phyloP scores from a whole-genome alignment of 2,888 invertebrate genomes.

The Drosophila conformis region DNA sequence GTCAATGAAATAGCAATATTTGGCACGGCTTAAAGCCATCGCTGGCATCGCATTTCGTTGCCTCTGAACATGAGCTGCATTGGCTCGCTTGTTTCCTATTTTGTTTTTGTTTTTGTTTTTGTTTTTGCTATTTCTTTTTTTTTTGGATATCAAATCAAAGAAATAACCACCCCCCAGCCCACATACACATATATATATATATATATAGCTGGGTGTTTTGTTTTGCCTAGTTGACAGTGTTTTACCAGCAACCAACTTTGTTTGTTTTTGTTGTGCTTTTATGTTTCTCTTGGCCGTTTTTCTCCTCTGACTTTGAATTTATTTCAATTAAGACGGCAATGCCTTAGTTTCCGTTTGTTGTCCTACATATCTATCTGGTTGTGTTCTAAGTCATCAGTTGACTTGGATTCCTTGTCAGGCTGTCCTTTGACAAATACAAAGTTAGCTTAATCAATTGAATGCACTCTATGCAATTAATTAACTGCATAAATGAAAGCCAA shows the following conservation, averaged over 20 bases:
- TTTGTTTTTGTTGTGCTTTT: conserved; percentile 21
- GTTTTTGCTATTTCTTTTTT: background rate
- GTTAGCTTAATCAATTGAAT: conserved; percentile 6
- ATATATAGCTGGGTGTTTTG: conserved; percentile 7
- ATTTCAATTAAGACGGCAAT: conserved; percentile 55
- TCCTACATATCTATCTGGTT: background rate
- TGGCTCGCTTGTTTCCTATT: conserved; percentile 15
- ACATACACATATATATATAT: background rate
- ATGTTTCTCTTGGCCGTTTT: conserved; percentile 28
- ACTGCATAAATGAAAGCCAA: background rate
- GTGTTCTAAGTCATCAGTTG: background rate
- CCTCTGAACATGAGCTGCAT: conserved; percentile 42
- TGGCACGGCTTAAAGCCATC: conserved; percentile 69
- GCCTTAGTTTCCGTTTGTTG: conserved; percentile 41
- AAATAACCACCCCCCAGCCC: conserved; percentile 30
- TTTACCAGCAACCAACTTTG: background rate
- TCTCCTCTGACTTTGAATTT: conserved; percentile 70
- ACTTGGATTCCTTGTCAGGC: conserved; percentile 2
- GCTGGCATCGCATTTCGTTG: conserved; percentile 63
- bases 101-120: background rate
- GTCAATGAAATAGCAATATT: conserved; percentile 83
- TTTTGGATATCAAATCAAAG: conserved; percentile 34
- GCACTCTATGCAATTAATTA: conserved; percentile 7
- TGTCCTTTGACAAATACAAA: background rate
- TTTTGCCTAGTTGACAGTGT: conserved; percentile 39